Base-by-base conservation (phyloP, 2,888 invertebrate genomes). In the Scrobipalpa atriplicella region DNA sequence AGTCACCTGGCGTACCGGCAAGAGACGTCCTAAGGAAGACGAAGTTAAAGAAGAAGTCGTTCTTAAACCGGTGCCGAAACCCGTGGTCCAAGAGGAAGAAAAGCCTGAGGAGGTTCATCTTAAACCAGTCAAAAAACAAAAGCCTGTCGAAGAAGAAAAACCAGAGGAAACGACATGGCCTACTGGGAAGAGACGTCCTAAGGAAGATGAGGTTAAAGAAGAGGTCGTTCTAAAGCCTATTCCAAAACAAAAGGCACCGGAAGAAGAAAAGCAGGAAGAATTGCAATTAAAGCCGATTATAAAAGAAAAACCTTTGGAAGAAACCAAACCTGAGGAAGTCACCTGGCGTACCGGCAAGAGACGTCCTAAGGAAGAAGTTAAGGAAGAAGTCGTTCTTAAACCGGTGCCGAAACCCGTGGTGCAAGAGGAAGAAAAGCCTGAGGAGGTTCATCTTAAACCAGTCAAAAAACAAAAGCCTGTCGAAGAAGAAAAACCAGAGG, bases 371-470 rank as follows among this genome's bases (percentile, higher is more conserved):
- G 75, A 74, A 74, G 78, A 62, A 78, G 71, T 62, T 11, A 90
- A 92, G 70, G 86, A 92, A 68, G 82, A 92, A 68, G 82, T 89
- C 2, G 83, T 86, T 69, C 79, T 85, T 73, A 92, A 86, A 79
- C 73, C 85, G 73, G 67, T 72, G 76, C 70, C 70, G 36, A 60
- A 78, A 67, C 70, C 69, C 62, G 77, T 78, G 56, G 66, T 77
- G 1, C 62, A 56, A 21, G 78, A 85, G 47, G 80, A 79, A 43
- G 68, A 70, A 61, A 70, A 67, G 10, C 21, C 47, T 11, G 75
- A 85, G 64, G 83, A 66, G 78, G 71, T 75, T 75, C 71, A 7
- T 73, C 80, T 67, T 75, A 76, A 61, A 39, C 60, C 60, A 39
- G 39, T 61, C 69, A 81, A 16, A 84, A 82, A 66, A 84, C 86